Percentiles rank a stretch among this genome's conserved stretches.
Evolutionary conservation across 2,888 invertebrate species (phyloP).

Genomic region (Torymus auratus): DNA sequence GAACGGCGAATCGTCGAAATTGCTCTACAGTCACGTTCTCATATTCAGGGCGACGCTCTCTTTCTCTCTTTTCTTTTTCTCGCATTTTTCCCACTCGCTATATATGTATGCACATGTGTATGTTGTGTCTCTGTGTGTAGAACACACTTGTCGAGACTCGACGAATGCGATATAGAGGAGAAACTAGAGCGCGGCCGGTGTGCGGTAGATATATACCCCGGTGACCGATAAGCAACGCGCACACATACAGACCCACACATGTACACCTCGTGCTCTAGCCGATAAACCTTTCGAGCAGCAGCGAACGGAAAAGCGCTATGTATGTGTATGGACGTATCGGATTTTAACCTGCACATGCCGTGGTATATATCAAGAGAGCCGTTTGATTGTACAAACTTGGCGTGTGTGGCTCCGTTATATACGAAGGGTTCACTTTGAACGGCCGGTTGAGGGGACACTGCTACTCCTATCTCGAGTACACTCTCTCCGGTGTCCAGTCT

Average conservation of each 20-base stretch:
- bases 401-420: not conserved
- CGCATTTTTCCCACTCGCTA: not conserved
- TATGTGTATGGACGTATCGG: not conserved
- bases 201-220: conserved; percentile 59
- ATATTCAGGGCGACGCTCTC: conserved; percentile 30
- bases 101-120: too few species aligned
- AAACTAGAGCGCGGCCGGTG: conserved; percentile 62
- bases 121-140: not conserved
- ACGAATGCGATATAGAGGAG: conserved; percentile 50
- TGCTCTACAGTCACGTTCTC: not conserved
- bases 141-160: conserved; percentile 30
- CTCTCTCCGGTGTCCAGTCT: too few species aligned
- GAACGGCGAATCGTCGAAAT: conserved; percentile 41
- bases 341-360: conserved; percentile 1
- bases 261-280: not conserved
- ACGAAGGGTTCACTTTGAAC: too few species aligned
- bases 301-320: not conserved
- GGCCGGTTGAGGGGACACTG: too few species aligned
- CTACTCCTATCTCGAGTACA: too few species aligned
- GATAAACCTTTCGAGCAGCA: conserved; percentile 27
- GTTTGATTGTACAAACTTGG: conserved; percentile 16
- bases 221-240: conserved; percentile 63
- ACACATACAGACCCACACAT: not conserved
- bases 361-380: not conserved
- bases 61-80: conserved; percentile 40